These are phyloP conservation scores for Hemithea aestivaria DNA, from an alignment of 2,888 invertebrate species.

Conservation along the genomic window DNA sequence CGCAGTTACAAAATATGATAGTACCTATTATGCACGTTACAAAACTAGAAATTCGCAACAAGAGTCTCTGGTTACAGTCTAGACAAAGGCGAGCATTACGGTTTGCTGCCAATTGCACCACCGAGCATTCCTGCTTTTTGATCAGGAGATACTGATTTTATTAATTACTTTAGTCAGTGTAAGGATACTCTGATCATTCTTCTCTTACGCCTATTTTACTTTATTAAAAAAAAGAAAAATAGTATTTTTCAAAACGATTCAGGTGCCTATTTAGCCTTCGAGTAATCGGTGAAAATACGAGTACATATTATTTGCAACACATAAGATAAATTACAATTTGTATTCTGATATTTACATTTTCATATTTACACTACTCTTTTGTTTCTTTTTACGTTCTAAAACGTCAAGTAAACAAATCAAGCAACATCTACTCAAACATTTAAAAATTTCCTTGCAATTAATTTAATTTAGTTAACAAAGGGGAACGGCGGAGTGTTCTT, in stretches of 20 bases:
- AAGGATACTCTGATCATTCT: no score
- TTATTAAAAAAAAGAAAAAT: no score
- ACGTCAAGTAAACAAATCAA: slow-evolving; percentile 2
- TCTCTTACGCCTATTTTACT: no score
- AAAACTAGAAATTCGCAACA: slow-evolving; percentile 36
- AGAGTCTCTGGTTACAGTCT: slow-evolving; percentile 58
- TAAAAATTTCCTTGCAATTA: slow-evolving; percentile 74
- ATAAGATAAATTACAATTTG: no score
- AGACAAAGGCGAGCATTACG: slow-evolving; percentile 58
- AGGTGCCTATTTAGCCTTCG: no score
- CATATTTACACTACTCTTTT: no score
- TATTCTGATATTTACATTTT: no score
- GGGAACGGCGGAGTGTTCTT: slow-evolving; percentile 50
- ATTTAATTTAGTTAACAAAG: slow-evolving; percentile 72
- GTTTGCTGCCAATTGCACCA: slow-evolving; percentile 60
- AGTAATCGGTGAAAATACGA: no score
- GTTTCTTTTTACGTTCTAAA: no score
- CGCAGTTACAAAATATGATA: slow-evolving; percentile 14
- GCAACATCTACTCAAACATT: slow-evolving; percentile 31
- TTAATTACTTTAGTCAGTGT: neutral
- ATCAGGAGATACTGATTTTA: neutral
- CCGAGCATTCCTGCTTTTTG: slow-evolving; percentile 42
- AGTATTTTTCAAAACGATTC: no score
- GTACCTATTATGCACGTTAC: slow-evolving; percentile 16
- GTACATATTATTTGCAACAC: no score